Conservation (phyloP, 2,888 invertebrate species). For the Keiferia lycopersicella region DNA sequence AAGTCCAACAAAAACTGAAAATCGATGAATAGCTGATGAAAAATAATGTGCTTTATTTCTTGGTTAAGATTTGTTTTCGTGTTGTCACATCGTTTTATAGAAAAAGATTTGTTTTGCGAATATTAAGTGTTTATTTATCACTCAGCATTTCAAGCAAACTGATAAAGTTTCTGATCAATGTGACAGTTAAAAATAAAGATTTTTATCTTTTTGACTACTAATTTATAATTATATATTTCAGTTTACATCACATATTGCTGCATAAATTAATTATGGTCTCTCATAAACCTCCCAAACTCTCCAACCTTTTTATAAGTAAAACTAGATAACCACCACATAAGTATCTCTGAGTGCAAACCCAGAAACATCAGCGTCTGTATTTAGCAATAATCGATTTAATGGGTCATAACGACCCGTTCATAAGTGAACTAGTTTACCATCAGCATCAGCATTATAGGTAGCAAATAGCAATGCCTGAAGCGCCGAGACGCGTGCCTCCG, state of each 20-base stretch:
- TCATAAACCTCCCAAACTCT: too few relatives aligned
- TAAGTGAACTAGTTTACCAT: conserved; percentile 26
- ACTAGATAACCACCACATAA: neutral
- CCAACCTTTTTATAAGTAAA: too few relatives aligned
- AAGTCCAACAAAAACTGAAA: conserved; percentile 3
- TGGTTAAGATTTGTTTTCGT: neutral
- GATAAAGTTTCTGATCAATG: too few relatives aligned
- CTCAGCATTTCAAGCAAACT: too few relatives aligned
- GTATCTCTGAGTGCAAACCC: neutral
- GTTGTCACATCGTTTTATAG: too few relatives aligned
- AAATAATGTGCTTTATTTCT: neutral
- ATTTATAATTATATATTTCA: too few relatives aligned
- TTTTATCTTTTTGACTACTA: too few relatives aligned
- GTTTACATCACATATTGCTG: too few relatives aligned
- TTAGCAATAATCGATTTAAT: conserved; percentile 32
- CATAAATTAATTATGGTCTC: too few relatives aligned
- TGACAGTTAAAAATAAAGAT: too few relatives aligned
- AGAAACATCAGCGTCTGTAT: conserved; percentile 25
- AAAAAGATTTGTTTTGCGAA: too few relatives aligned
- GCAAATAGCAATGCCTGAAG: conserved; percentile 26
- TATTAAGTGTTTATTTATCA: too few relatives aligned
- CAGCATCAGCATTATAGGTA: neutral
- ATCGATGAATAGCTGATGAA: neutral
- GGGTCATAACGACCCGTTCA: conserved; percentile 30
- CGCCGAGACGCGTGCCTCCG: conserved; percentile 30